phyloP scores from a whole-genome alignment of 2,113 vertebrate species.

The Brachionichthys hirsutus region DNA sequence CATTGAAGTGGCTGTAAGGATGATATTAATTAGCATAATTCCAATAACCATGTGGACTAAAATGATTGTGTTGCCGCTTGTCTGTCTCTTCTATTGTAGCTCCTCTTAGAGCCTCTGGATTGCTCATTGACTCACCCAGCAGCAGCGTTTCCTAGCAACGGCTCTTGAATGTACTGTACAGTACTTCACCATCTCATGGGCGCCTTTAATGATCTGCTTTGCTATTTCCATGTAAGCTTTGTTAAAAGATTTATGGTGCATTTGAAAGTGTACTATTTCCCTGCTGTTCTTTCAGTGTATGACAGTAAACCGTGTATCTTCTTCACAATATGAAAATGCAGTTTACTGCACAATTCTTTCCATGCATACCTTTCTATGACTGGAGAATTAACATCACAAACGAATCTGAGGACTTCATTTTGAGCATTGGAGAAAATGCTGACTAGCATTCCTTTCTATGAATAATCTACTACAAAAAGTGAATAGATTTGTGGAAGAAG shows the following conservation, averaged over 20 bases:
- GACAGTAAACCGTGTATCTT: slow-evolving; percentile 8
- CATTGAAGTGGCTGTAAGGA: slow-evolving; percentile 52
- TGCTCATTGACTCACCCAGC: slow-evolving; percentile 69
- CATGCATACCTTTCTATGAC: slow-evolving; percentile 4
- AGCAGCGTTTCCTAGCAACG: slow-evolving; percentile 78
- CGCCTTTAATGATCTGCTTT: slow-evolving; percentile 74
- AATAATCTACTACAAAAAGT: slow-evolving; percentile 33
- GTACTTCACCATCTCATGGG: slow-evolving; percentile 67
- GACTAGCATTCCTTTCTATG: slow-evolving; percentile 27
- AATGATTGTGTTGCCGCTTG: slow-evolving; percentile 59
- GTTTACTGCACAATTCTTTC: slow-evolving; percentile 32
- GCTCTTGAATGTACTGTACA: slow-evolving; percentile 71
- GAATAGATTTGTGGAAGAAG: slow-evolving; percentile 32
- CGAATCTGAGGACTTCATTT: slow-evolving; percentile 22
- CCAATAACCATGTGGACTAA: slow-evolving; percentile 70
- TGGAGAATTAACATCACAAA: slow-evolving; percentile 24
- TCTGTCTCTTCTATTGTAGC: slow-evolving; percentile 71
- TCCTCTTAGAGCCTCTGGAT: slow-evolving; percentile 64
- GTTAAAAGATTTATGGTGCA: slow-evolving; percentile 73
- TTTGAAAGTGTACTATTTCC: slow-evolving; percentile 42
- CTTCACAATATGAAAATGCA: slow-evolving; percentile 13
- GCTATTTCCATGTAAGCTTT: slow-evolving; percentile 69
- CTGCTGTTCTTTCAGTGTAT: slow-evolving; percentile 6
- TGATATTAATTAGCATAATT: slow-evolving; percentile 77
- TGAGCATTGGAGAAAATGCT: slow-evolving; percentile 20